Conservation (phyloP, 1,140 invertebrate species). For the Drosophila nikananu region DNA sequence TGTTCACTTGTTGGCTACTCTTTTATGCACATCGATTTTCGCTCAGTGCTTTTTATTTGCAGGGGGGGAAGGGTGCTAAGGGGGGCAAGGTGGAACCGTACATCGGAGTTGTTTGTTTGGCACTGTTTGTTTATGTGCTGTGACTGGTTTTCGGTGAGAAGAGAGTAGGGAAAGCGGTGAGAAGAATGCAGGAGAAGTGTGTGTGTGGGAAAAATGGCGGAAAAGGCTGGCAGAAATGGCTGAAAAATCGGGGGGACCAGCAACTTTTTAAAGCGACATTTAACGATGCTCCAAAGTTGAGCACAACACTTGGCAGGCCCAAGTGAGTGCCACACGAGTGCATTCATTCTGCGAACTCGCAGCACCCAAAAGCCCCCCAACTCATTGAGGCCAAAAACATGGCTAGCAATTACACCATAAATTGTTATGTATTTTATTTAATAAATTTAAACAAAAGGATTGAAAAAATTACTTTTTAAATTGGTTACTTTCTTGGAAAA, state of each 20-base stretch:
- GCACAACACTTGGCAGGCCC: conserved; percentile 19
- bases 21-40: conserved; percentile 83
- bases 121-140: conserved; percentile 76
- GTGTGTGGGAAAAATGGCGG: not conserved
- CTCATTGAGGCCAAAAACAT: conserved; percentile 3
- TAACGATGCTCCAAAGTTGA: conserved; percentile 48
- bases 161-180: not conserved
- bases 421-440: not conserved
- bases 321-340: conserved; percentile 35
- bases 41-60: conserved; percentile 82
- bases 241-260: conserved; percentile 4
- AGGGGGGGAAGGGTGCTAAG: not conserved
- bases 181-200: not conserved
- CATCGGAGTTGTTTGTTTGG: conserved; percentile 54
- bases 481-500: not conserved
- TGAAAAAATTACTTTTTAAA: too few species aligned
- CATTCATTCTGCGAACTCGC: conserved; percentile 21
- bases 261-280: conserved; percentile 75
- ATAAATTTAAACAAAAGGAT: not conserved
- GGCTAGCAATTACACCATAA: conserved; percentile 11
- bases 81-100: conserved; percentile 27
- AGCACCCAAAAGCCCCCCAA: not conserved
- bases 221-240: not conserved
- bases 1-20: conserved; percentile 75
- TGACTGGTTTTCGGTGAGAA: conserved; percentile 61